These are phyloP conservation scores for Acomys russatus DNA, from an alignment of 2,797 vertebrate species.

Conservation along the genomic window DNA sequence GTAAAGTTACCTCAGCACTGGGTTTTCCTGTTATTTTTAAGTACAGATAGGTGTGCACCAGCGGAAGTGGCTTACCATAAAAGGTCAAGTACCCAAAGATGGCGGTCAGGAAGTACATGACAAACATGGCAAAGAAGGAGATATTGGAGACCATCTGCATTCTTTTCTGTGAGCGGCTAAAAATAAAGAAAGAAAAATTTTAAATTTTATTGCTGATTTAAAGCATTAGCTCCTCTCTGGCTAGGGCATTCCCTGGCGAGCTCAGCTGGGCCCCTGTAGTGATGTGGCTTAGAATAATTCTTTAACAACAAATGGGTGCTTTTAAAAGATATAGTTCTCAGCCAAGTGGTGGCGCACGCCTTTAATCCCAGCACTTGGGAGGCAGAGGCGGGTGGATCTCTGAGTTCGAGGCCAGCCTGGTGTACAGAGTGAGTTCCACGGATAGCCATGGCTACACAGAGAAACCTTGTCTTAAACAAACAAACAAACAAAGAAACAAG, in stretches of 20 bases:
- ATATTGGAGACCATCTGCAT: constrained; percentile 97
- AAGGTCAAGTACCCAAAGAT: constrained; percentile 98
- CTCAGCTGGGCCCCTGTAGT: neutral
- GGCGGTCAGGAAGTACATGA: constrained; percentile 97
- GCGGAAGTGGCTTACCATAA: constrained; percentile 91
- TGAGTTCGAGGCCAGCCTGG: no score
- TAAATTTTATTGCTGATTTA: constrained; percentile 64
- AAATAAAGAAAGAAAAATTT: constrained; percentile 80
- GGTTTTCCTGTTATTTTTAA: constrained; percentile 12
- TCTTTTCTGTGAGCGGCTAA: constrained; percentile 94
- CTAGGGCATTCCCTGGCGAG: neutral
- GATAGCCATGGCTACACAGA: no score
- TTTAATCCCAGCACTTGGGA: no score
- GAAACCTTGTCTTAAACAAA: no score
- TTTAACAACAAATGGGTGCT: neutral
- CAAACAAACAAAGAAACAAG: no score
- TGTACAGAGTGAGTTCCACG: no score
- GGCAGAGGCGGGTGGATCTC: no score
- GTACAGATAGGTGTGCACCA: neutral
- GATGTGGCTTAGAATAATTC: neutral
- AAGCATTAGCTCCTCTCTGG: neutral
- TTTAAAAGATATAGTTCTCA: constrained; percentile 12
- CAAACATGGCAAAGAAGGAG: constrained; percentile 97
- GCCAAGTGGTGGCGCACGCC: no score
- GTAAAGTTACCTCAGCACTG: neutral